Percentiles rank a stretch among this genome's conserved stretches.
phyloP scores from a whole-genome alignment of 2,113 vertebrate genomes.

The Channa maculata region DNA sequence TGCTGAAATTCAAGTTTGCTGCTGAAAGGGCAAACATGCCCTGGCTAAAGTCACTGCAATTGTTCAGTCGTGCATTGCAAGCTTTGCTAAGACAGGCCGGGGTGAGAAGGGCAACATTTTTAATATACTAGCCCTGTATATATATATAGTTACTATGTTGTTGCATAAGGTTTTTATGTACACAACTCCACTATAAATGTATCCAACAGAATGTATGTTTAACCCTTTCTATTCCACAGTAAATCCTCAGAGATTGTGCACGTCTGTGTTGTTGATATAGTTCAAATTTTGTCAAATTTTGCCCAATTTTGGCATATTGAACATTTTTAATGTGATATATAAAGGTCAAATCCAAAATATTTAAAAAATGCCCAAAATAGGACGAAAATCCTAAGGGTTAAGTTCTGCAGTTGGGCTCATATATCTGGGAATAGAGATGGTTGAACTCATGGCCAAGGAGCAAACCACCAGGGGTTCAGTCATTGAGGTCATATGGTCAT shows the following conservation, averaged over 20 bases:
- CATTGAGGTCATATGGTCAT: not conserved
- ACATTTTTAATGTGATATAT: no score
- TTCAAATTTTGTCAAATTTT: conserved; percentile 6
- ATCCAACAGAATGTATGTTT: conserved; percentile 70
- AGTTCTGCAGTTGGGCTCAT: conserved; percentile 19
- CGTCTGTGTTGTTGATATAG: conserved; percentile 51
- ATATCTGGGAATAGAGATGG: conserved; percentile 30
- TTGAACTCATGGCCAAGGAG: conserved; percentile 17
- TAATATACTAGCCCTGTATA: conserved; percentile 45
- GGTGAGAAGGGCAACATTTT: conserved; percentile 43
- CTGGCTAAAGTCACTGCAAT: conserved; percentile 32
- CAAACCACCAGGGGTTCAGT: conserved; percentile 5
- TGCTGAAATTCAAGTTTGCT: conserved; percentile 49
- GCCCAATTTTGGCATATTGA: no score
- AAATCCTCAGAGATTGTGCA: conserved; percentile 57
- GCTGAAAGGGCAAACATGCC: conserved; percentile 23
- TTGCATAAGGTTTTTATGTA: conserved; percentile 49
- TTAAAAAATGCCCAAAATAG: no score
- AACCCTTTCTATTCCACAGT: conserved; percentile 42
- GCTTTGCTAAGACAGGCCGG: conserved; percentile 28
- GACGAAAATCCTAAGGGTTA: no score
- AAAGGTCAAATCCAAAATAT: conserved; percentile 5
- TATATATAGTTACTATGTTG: conserved; percentile 50
- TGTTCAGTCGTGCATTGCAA: conserved; percentile 36
- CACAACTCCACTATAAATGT: conserved; percentile 52